Base-by-base conservation (phyloP, 2,113 vertebrate genomes). In the Notarius lentiginosus region DNA sequence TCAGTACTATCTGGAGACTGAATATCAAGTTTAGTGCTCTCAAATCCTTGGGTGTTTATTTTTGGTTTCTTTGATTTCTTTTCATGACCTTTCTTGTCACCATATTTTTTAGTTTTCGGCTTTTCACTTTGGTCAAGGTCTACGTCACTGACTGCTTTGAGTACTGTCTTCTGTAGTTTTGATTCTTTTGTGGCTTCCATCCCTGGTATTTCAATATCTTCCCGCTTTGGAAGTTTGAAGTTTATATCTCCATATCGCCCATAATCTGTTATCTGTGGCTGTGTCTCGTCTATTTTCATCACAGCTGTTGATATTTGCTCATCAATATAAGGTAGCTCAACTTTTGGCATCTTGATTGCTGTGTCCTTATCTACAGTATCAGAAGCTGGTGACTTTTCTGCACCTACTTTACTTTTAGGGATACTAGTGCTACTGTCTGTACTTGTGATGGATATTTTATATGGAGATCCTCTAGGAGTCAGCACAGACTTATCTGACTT, bases 401-500 rank as follows among this genome's bases (percentile, higher is more conserved):
- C 60, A 53, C 63, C 81, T 27, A 88, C 55, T 85, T 79, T 83
- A 63, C 47, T 68, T 24, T 92, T 90, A 76, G 75, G 88, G 20
- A 70, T 86, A 8, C 9, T 88, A 11, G 87, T 79, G 22, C 87
- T 87, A 70, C 70, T 58, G 1, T 91, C 94, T 15, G 92, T 85
- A 88, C 94, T 94, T 70, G 87, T 82, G 91, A 91, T 89, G 12
- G 65, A 73, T 5, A 92, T 89, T 91, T 94, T 95, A 47, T 93
- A 91, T 0, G 93, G 93, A 0, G 93, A 90, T 51, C 84, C 86
- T 72, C 82, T 86, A 47, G 90, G 94, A 90, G 92, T 94, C 24
- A 94, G 91, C 58, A 90, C 92, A 90, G 93, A 93, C 90, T 94
- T 93, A 82, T 95, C 93, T 81, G 93, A 89, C 87, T 95, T 94